Conservation (phyloP, 2,113 vertebrate species). For the Aphyosemion australe region DNA sequence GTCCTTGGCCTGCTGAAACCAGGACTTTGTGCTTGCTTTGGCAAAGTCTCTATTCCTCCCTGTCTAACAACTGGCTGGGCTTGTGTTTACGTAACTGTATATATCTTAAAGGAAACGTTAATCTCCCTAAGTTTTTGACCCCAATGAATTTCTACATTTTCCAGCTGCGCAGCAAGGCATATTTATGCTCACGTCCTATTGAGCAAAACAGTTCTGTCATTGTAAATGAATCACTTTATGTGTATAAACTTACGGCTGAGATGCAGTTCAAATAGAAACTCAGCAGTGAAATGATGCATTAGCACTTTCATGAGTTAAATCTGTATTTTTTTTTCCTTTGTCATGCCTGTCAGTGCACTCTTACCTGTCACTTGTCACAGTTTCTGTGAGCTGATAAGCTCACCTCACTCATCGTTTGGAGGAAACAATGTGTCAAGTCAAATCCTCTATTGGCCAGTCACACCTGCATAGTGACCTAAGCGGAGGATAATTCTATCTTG, state of each 20-base stretch:
- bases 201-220: slow-evolving; percentile 73
- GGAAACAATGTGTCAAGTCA: slow-evolving; percentile 52
- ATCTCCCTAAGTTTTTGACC: slow-evolving; percentile 75
- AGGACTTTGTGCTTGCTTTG: slow-evolving; percentile 76
- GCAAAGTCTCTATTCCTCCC: slow-evolving; percentile 59
- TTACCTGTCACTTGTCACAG: slow-evolving; percentile 27
- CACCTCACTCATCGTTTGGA: slow-evolving; percentile 48
- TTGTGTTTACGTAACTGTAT: slow-evolving; percentile 76
- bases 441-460: slow-evolving; percentile 49
- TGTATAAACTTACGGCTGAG: slow-evolving; percentile 49
- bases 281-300: slow-evolving; percentile 11
- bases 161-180: slow-evolving; percentile 75
- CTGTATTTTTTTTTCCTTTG: slow-evolving; percentile 18
- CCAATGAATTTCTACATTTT: slow-evolving; percentile 79
- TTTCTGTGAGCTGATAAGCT: slow-evolving; percentile 26
- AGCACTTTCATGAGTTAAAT: slow-evolving; percentile 9
- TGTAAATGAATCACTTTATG: slow-evolving; percentile 73
- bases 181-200: slow-evolving; percentile 73
- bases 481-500: slow-evolving; percentile 21
- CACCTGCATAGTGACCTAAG: slow-evolving; percentile 51
- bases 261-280: slow-evolving; percentile 50
- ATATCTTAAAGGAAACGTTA: slow-evolving; percentile 79
- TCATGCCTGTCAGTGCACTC: not conserved
- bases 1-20: slow-evolving; percentile 66
- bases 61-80: slow-evolving; percentile 57